Percentiles rank a stretch among this genome's conserved stretches.
These are phyloP conservation scores for Macaria notata DNA, from an alignment of 2,888 invertebrate species.

Conservation along the genomic window DNA sequence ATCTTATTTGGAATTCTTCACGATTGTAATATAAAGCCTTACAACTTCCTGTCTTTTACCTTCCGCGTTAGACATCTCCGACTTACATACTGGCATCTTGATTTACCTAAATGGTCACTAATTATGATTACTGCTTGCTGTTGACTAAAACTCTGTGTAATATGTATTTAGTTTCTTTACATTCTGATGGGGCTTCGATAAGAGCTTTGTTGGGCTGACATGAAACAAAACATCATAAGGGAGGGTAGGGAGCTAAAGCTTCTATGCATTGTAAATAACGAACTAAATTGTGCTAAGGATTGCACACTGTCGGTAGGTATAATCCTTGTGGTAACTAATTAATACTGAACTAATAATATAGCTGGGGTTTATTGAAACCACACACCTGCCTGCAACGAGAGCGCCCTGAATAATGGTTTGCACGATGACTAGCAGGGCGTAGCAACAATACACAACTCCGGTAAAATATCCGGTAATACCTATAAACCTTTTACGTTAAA, in stretches of 20 bases:
- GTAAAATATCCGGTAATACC: slow-evolving; percentile 19
- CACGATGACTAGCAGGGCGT: slow-evolving; percentile 12
- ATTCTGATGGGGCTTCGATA: slow-evolving; percentile 3
- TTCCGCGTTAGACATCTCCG: not conserved
- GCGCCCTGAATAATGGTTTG: slow-evolving; percentile 6
- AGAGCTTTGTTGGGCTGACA: not conserved
- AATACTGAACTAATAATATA: slow-evolving; percentile 1
- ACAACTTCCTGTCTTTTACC: slow-evolving; percentile 4
- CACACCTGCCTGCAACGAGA: slow-evolving; percentile 28
- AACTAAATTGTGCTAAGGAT: slow-evolving; percentile 38
- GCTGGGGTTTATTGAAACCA: slow-evolving; percentile 41
- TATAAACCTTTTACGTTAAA: slow-evolving; percentile 11
- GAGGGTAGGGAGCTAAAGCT: not conserved
- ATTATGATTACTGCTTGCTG: slow-evolving; percentile 49
- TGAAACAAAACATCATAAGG: not conserved
- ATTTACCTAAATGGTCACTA: slow-evolving; percentile 30
- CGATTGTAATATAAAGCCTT: slow-evolving; percentile 9
- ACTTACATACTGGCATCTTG: slow-evolving; percentile 20
- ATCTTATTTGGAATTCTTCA: not conserved
- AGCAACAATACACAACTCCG: slow-evolving; percentile 10
- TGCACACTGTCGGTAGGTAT: slow-evolving; percentile 26
- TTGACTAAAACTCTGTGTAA: slow-evolving; percentile 42
- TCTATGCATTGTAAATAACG: slow-evolving; percentile 15
- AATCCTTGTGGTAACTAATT: slow-evolving; percentile 7
- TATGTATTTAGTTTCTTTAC: slow-evolving; percentile 6